Conservation (phyloP, 2,888 invertebrate species). For the Pasiphila rectangulata region DNA sequence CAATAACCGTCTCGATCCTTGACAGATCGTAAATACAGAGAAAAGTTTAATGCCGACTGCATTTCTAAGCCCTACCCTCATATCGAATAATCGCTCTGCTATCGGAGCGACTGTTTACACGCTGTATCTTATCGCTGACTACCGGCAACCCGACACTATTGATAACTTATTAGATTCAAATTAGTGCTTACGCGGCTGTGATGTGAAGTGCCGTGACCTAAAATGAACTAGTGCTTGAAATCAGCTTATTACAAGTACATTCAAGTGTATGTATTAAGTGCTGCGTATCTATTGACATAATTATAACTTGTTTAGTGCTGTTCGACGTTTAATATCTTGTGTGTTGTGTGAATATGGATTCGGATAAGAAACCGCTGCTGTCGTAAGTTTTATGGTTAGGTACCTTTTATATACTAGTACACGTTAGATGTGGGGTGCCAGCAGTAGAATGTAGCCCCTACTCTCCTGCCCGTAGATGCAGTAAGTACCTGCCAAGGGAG, state of each 20-base stretch:
- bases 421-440: too few relatives aligned
- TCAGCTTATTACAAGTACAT: background rate
- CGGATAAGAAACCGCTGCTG: slow-evolving; percentile 55
- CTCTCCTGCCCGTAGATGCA: too few relatives aligned
- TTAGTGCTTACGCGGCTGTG: slow-evolving; percentile 38
- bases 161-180: slow-evolving; percentile 45
- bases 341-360: slow-evolving; percentile 55
- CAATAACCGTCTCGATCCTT: too few relatives aligned
- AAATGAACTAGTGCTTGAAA: slow-evolving; percentile 19
- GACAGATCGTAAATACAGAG: too few relatives aligned
- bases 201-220: slow-evolving; percentile 19
- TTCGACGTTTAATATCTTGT: too few relatives aligned
- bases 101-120: slow-evolving; percentile 7
- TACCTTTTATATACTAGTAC: too few relatives aligned
- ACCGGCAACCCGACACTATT: slow-evolving; percentile 29
- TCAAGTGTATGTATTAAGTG: background rate
- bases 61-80: slow-evolving; percentile 6
- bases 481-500: too few relatives aligned
- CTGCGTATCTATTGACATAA: background rate
- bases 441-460: too few relatives aligned
- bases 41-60: too few relatives aligned
- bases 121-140: slow-evolving; percentile 27
- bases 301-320: background rate
- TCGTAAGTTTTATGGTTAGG: slow-evolving; percentile 60
- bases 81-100: slow-evolving; percentile 1